A percentile compares a stretch with the other conserved stretches of the same genome.
These are phyloP conservation scores for Tichodroma muraria DNA, from an alignment of 2,113 vertebrate genomes.

Conservation along the genomic window DNA sequence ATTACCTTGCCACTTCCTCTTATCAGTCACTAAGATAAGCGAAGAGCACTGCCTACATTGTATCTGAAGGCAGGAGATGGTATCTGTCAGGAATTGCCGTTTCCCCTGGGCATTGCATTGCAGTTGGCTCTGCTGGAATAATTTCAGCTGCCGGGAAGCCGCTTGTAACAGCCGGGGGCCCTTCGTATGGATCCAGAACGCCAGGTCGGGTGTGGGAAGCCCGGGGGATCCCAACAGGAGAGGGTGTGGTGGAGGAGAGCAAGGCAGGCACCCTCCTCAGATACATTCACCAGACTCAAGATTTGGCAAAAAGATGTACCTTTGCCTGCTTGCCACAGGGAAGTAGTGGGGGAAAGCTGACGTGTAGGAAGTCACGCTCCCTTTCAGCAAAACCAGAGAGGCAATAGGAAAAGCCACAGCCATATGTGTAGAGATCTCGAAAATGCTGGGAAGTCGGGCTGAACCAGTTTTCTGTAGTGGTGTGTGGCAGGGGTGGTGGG, in stretches of 20 bases:
- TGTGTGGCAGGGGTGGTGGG: neutral
- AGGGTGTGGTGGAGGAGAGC: neutral
- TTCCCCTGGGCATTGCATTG: neutral
- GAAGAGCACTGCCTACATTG: neutral
- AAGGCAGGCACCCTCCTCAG: neutral
- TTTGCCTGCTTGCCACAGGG: neutral
- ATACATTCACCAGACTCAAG: neutral
- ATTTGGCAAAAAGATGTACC: neutral
- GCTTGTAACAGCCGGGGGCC: fast-evolving
- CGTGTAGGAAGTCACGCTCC: neutral
- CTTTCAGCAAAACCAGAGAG: neutral
- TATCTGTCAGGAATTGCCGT: neutral
- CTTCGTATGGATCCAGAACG: fast-evolving
- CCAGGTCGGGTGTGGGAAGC: neutral
- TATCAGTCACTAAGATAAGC: neutral
- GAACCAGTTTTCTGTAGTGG: neutral
- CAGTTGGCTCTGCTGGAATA: neutral
- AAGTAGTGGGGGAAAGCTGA: neutral
- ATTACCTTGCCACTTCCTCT: neutral
- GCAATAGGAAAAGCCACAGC: neutral
- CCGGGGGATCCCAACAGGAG: neutral
- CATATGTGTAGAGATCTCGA: neutral
- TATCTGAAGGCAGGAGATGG: neutral
- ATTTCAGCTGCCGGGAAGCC: neutral
- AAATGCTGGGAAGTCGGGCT: neutral